Percentiles rank a stretch among this genome's conserved stretches.
phyloP scores from a whole-genome alignment of 2,888 invertebrate genomes.

The Empis livida region DNA sequence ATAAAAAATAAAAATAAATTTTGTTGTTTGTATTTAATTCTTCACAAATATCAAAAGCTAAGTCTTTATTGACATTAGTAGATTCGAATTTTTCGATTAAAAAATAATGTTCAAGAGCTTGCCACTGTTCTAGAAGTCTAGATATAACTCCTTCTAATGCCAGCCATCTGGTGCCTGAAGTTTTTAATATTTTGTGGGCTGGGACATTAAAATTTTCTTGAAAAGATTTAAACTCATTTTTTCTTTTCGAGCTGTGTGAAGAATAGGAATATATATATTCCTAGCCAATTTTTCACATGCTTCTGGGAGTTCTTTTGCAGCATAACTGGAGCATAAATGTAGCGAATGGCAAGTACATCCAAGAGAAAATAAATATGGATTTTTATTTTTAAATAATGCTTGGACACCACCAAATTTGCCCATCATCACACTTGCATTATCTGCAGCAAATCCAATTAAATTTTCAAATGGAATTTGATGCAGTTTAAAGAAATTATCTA shows the following conservation, averaged over 20 bases:
- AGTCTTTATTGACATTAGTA: not conserved
- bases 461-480: slow-evolving; percentile 8
- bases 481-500: too few species aligned
- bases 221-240: slow-evolving; percentile 16
- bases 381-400: slow-evolving; percentile 10
- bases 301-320: slow-evolving; percentile 14
- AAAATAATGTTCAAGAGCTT: slow-evolving; percentile 7
- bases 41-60: not conserved
- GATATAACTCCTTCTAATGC: slow-evolving; percentile 15
- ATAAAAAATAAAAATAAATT: slow-evolving; percentile 5
- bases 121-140: slow-evolving; percentile 7
- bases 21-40: not conserved
- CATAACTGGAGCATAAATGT: slow-evolving; percentile 16
- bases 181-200: slow-evolving; percentile 18
- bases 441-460: slow-evolving; percentile 16
- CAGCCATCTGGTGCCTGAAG: slow-evolving; percentile 21
- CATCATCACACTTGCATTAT: slow-evolving; percentile 18
- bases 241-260: slow-evolving; percentile 19
- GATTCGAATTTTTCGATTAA: slow-evolving; percentile 4
- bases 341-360: slow-evolving; percentile 17
- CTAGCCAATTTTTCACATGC: not conserved
- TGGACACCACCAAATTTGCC: slow-evolving; percentile 13
- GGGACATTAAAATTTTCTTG: slow-evolving; percentile 17
- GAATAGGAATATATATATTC: slow-evolving; percentile 15
- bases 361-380: slow-evolving; percentile 14